These are phyloP conservation scores for Papilio polytes DNA, from an alignment of 1,140 invertebrate species.

Conservation along the genomic window DNA sequence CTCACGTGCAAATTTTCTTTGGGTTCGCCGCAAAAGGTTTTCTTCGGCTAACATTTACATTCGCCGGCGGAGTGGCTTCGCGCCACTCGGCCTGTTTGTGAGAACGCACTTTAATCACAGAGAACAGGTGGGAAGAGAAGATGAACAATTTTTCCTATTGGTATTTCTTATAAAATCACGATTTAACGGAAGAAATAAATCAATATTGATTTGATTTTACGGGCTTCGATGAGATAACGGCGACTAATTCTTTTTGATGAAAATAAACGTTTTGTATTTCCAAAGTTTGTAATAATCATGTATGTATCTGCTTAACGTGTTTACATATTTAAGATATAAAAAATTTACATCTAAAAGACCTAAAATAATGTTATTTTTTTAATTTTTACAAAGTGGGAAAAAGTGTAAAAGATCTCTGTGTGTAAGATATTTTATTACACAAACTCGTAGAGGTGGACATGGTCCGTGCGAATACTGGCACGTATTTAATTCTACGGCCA, in stretches of 20 bases:
- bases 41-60: constrained; percentile 74
- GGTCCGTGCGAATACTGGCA: constrained; percentile 70
- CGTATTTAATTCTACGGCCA: constrained; percentile 77
- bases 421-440: constrained; percentile 41
- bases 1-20: constrained; percentile 68
- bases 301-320: no score
- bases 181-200: constrained; percentile 49
- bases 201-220: constrained; percentile 41
- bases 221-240: neutral
- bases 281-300: no score
- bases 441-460: constrained; percentile 56
- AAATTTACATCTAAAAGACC: no score
- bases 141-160: constrained; percentile 77
- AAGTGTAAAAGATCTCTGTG: no score
- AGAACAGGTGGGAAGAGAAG: constrained; percentile 70
- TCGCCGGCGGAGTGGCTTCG: constrained; percentile 55
- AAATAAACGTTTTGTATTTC: neutral
- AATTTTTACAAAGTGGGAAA: no score
- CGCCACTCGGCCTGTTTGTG: constrained; percentile 59
- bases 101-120: constrained; percentile 79
- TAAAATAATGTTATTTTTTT: no score
- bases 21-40: constrained; percentile 68
- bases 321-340: no score
- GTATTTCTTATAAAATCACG: constrained; percentile 66
- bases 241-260: neutral